Base-by-base conservation (phyloP, 1,140 invertebrate genomes). In the Cecropterus lyciades region DNA sequence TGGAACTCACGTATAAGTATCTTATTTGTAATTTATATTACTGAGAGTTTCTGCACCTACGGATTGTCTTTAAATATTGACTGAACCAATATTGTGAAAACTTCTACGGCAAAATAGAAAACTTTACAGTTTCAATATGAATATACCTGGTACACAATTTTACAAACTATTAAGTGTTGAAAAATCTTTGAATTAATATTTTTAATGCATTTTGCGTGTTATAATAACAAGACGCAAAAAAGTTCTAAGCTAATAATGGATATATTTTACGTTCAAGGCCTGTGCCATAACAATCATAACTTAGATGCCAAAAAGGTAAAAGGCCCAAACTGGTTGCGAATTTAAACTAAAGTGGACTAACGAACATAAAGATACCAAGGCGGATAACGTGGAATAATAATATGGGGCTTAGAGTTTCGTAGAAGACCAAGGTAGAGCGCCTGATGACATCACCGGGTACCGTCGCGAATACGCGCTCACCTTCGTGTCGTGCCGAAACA, bases 381-480 rank as follows among this genome's bases (percentile, higher is more conserved):
- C 75, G 70, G 74, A 75, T 69, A 82, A 73, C 69, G 67, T 73
- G 68, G 75, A 85, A 82, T 84, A 86, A 89, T 84, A 84, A 87
- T 77, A 77, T 77, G 69, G 78, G 75, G 75, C 72, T 87, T 84
- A 86, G n/a, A n/a, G 80, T 75, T 90, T 90, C 85, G 82, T 78
- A 80, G 87, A 90, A 89, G 73, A 76, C 70, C 67, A 72, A 82
- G 79, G 73, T 84, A 72, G 72, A 78, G 72, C 73, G 60, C 57
- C 48, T 67, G 85, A 87, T 89, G 87, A 87, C 80, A 84, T 88
- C 87, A 89, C 73, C 68, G 70, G 69, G 71, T 65, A 66, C 69
- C 75, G 77, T 62, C 74, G 70, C 49, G 70, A 75, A 59, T 72
- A 76, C 81, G 62, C 74, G 76, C 69, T 84, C 77, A 83, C 82